Base-by-base conservation (phyloP, 2,113 vertebrate species). In the Oreotrochilus melanogaster region DNA sequence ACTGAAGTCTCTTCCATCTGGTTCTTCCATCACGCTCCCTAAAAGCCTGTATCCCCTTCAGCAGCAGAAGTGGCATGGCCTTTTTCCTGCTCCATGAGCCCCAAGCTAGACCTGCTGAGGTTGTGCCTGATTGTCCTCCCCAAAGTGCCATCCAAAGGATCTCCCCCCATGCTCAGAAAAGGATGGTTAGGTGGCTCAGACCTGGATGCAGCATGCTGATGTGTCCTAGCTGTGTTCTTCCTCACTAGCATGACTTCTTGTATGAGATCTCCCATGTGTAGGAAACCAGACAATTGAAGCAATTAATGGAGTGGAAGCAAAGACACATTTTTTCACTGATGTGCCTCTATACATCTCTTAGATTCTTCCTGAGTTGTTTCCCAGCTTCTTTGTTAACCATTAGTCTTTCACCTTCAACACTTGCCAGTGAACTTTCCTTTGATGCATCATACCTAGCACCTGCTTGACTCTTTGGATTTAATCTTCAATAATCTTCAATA, bases 381-480 rank as follows among this genome's bases (percentile, higher is more conserved):
- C 47, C 27, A 74, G 16, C 5, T 89, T 78, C 66, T 85, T 69
- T 82, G 33, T 65, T 74, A 51, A 25, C 25, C 5, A 14, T 14
- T 42, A 56, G 56, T 50, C n/a, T 64, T 92, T 54, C 18, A 39
- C 42, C 57, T 71, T 89, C 39, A 50, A 47, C 30, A 39, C 4
- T 37, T 37, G 11, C 35, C 48, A 54, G 10, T 51, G 22, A 72
- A 56, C 45, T 71, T 42, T 85, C 15, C 7, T 58, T 89, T 50
- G 23, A 16, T 69, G 39, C 14, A 35, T 60, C 57, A 10, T 43
- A 28, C 0, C 1, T 70, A 78, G 6, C 13, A 37, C 9, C 33
- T 47, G 13, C 0, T 2, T 1, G 1, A n/a, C 18, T 67, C 23
- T 25, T 28, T 1, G 0, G 5, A 64, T 75, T 4, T 75, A n/a